Base-by-base conservation (phyloP, 2,113 vertebrate genomes). In the Menura novaehollandiae region DNA sequence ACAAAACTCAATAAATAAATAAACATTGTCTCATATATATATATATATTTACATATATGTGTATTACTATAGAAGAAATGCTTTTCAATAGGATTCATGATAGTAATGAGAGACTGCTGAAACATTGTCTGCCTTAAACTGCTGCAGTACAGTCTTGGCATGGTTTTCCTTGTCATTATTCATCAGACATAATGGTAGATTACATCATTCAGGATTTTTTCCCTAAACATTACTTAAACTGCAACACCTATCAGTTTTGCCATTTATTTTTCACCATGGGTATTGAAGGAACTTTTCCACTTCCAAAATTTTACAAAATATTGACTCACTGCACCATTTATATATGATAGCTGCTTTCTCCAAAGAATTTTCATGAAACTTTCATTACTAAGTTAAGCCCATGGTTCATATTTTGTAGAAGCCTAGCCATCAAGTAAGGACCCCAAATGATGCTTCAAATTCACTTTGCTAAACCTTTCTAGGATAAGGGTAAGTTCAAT, bases 171-270 rank as follows among this genome's bases (percentile, higher is more conserved):
- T 89, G 77, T 95, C 91, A 76, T 95, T 95, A 94, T 76, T 91
- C 60, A 89, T 93, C 76, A 81, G 64, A 90, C 73, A 76, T 78
- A 91, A 87, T 41, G 59, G 56, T 51, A 83, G 60, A 91, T 95
- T 82, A 69, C 86, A 82, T 96, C 90, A 94, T 64, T 80, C 80
- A 91, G 74, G 17, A 84, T 64, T 86, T 94, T 79, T 92, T 18
- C 52, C 33, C 69, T 84, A 94, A 94, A 67, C 52, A 43, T 91
- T 63, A 93, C 63, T 83, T 91, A 92, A 85, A 88, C 77, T 77
- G 24, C 26, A 83, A 71, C 49, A 89, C 21, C 30, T 92, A 77
- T 64, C 39, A 60, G 24, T 88, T 91, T 91, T 89, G 27, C 6
- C 30, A 46, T 66, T 84, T 95, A 62, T 91, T 93, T 89, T 86